Conservation (phyloP, 2,888 invertebrate species). For the Germaria angustata region DNA sequence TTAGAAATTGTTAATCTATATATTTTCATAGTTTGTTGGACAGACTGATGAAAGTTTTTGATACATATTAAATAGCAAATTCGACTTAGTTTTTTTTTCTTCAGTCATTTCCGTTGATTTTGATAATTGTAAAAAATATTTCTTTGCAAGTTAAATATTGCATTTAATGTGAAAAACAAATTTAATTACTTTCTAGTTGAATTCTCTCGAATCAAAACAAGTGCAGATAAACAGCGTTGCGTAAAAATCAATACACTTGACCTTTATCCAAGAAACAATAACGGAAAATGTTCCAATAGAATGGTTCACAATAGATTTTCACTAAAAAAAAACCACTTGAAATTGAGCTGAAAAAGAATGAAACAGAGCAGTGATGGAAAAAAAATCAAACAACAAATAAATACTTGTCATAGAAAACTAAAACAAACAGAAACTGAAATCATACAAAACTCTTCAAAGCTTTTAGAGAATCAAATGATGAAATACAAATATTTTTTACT, state of each 20-base stretch:
- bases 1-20: too few species aligned
- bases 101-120: too few species aligned
- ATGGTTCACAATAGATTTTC: conserved; percentile 46
- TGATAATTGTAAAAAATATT: too few species aligned
- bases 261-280: conserved; percentile 51
- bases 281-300: conserved; percentile 36
- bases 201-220: background rate
- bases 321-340: conserved; percentile 50
- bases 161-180: background rate
- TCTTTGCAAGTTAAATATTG: background rate
- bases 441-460: conserved; percentile 32
- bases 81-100: too few species aligned
- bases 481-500: conserved; percentile 19
- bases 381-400: conserved; percentile 35
- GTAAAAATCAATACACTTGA: conserved; percentile 56
- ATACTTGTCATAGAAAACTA: conserved; percentile 51
- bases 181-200: conserved; percentile 15
- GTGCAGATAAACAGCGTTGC: conserved; percentile 1
- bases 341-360: conserved; percentile 35
- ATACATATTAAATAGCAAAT: too few species aligned
- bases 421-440: conserved; percentile 16
- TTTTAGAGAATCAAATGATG: conserved; percentile 1
- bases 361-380: background rate
- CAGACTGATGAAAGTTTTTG: too few species aligned
- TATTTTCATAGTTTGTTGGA: too few species aligned